Evolutionary conservation across 30 jellyfish, hydroid and myxozoan genomes (phyloP), one percentile per base, ranked within the genome.

Genomic region (Pelagia noctiluca): DNA sequence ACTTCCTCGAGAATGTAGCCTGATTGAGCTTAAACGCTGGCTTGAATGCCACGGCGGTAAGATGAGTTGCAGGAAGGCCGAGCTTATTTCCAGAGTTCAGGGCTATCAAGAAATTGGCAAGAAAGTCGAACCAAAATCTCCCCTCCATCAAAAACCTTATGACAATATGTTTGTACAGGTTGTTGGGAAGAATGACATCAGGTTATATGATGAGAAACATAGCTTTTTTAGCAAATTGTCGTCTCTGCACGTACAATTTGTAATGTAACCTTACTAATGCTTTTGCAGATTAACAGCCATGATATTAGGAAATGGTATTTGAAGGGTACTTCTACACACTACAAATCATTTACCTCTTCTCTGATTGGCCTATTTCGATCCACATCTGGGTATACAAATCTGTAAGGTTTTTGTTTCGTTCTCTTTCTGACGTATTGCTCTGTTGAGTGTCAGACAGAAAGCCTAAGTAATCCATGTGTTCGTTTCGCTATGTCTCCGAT

Each of bases 111-210:
- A 22, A 13, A 32, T 83, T 32, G 42, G 35, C 21, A 31, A n/a
- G 37, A 28, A 38, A 35, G 35, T 83, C 3, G 89, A 83, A 47
- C 71, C 68, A 52, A 52, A 10, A 52, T 90, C 98, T 0, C 99
- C 99, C 12, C 75, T 90, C 65, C 99, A 96, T 80, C 98, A 92
- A 60, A 99, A 96, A 72, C 98, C 99, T 0, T 96, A 96, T 75
- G 91, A 96, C 29, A 96, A 96, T 74, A n/a, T 96, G 30, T 84
- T 96, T 63, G 97, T 86, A 21, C 99, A 96, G 75, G 99, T 96
- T 23, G 88, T 83, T 34, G 99, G 99, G 10, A 38, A 71, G 47
- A 96, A 96, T 71, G 91, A 96, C 84, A 86, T 96, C 26, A 67
- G 98, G 30, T 68, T 96, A 11, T 90, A 90, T 69, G 86, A 76